Conservation (phyloP, 2,113 vertebrate species). For the Pelodiscus sinensis region DNA sequence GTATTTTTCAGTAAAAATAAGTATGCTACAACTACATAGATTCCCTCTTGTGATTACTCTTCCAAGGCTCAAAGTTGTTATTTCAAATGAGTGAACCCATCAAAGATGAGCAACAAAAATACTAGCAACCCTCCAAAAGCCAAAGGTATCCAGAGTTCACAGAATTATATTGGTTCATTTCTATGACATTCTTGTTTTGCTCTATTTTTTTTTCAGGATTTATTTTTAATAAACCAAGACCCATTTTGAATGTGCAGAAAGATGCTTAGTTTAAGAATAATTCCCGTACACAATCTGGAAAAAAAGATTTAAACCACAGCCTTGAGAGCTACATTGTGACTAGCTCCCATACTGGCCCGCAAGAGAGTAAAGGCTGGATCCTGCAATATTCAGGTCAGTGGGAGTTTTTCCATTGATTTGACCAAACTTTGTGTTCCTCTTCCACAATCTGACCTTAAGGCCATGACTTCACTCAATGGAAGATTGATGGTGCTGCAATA, state of each 20-base stretch:
- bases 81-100: fast-evolving
- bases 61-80: fast-evolving
- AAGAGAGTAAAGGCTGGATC: background rate
- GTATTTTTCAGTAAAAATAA: background rate
- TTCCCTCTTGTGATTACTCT: fast-evolving
- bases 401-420: background rate
- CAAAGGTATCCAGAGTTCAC: background rate
- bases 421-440: background rate
- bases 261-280: background rate
- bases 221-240: background rate
- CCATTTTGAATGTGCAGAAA: background rate
- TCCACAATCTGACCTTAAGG: background rate
- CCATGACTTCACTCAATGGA: too few species aligned
- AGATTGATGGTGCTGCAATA: too few species aligned
- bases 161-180: background rate
- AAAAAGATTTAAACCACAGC: background rate
- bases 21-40: fast-evolving
- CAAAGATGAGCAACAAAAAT: background rate
- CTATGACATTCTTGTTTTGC: fast-evolving
- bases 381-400: background rate
- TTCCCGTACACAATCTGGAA: background rate
- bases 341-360: background rate
- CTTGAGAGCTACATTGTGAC: background rate
- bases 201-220: background rate
- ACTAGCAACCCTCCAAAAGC: background rate